A percentile compares a stretch with the other conserved stretches of the same genome.
These are phyloP conservation scores for Callipepla californica DNA, from an alignment of 2,113 vertebrate species.

Conservation along the genomic window DNA sequence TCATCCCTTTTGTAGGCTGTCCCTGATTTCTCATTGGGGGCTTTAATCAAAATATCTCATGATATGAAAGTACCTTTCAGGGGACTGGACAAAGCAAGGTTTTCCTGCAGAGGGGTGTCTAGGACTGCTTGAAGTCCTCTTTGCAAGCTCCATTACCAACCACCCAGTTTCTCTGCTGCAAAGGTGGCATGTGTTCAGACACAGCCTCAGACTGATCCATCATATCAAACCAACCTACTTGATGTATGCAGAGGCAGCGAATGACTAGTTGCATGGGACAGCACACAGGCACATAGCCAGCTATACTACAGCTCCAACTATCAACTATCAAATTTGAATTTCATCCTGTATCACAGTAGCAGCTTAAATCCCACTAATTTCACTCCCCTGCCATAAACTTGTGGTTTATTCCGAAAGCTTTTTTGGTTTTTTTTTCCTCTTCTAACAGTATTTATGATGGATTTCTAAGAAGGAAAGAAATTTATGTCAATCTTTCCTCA, in stretches of 20 bases:
- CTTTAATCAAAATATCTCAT: neutral
- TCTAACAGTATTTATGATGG: neutral
- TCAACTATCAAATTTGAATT: fast-evolving
- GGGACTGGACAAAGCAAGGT: neutral
- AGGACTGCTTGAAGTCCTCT: neutral
- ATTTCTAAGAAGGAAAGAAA: neutral
- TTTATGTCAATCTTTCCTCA: neutral
- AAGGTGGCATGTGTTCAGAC: neutral
- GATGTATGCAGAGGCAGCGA: neutral
- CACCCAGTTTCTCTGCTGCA: neutral
- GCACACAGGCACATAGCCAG: neutral
- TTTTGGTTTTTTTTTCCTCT: neutral
- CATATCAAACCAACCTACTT: neutral
- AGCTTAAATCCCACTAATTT: neutral
- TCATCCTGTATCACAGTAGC: neutral
- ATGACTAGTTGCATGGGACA: fast-evolving
- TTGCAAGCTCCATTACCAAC: neutral
- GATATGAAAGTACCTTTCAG: fast-evolving
- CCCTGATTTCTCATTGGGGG: fast-evolving
- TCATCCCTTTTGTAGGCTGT: neutral
- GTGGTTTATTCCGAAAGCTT: neutral
- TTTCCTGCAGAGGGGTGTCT: neutral
- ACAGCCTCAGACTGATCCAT: neutral
- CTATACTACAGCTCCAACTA: neutral
- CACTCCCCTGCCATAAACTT: neutral